Percentiles rank a stretch among this genome's conserved stretches.
phyloP scores from a whole-genome alignment of 2,113 vertebrate genomes.

The Beaufortia kweichowensis region DNA sequence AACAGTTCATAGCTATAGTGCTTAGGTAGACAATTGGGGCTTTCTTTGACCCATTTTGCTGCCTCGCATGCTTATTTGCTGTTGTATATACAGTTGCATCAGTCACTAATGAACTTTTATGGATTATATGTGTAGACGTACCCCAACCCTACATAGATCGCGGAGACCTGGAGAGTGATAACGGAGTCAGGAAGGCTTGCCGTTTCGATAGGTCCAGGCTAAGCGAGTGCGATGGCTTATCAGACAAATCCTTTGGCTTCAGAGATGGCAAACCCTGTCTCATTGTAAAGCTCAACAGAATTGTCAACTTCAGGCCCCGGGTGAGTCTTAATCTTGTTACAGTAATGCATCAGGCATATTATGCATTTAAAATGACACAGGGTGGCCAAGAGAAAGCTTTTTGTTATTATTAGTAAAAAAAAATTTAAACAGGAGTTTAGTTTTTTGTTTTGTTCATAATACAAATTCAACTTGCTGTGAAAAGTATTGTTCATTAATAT shows the following conservation, averaged over 20 bases:
- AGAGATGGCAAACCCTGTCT: conserved; percentile 84
- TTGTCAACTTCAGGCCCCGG: conserved; percentile 88
- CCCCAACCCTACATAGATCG: conserved; percentile 70
- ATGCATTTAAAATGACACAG: no score
- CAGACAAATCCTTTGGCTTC: conserved; percentile 78
- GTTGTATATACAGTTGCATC: neutral
- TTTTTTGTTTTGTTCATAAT: no score
- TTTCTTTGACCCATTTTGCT: conserved; percentile 22
- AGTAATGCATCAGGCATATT: no score
- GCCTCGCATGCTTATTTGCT: neutral
- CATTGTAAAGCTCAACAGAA: conserved; percentile 92
- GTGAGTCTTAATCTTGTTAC: conserved; percentile 65
- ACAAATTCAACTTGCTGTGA: no score
- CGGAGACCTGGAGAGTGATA: conserved; percentile 62
- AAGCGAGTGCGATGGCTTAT: conserved; percentile 77
- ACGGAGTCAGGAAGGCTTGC: conserved; percentile 77
- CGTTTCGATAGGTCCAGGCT: conserved; percentile 79
- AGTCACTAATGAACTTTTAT: conserved; percentile 14
- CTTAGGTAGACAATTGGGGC: conserved; percentile 3
- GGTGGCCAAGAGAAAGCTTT: no score
- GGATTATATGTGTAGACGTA: conserved; percentile 52
- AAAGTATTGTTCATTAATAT: no score
- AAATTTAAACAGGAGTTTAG: no score
- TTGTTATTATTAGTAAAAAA: no score
- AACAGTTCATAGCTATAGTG: neutral